These are phyloP conservation scores for Macropodus opercularis DNA, from an alignment of 2,797 vertebrate genomes.

Conservation along the genomic window DNA sequence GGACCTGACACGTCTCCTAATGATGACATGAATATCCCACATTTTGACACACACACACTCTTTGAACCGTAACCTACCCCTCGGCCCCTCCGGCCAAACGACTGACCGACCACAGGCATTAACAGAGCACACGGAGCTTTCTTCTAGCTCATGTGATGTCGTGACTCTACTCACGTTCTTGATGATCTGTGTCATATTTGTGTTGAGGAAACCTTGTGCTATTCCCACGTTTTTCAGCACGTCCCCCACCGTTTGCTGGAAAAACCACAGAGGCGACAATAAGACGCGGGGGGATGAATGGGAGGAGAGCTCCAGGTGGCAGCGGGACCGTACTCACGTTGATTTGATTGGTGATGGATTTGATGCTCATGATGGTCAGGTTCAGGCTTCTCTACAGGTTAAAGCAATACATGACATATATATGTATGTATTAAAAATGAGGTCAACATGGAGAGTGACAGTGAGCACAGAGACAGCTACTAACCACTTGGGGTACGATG, in stretches of 20 bases:
- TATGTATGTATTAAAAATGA: slow-evolving; percentile 6
- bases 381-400: slow-evolving; percentile 68
- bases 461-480: slow-evolving; percentile 8
- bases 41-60: too few relatives aligned
- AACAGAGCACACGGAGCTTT: slow-evolving; percentile 54
- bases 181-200: slow-evolving; percentile 72
- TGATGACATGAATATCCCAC: too few relatives aligned
- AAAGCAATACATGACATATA: slow-evolving; percentile 14
- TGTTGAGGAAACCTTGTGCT: slow-evolving; percentile 80
- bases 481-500: slow-evolving; percentile 75
- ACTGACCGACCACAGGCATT: slow-evolving; percentile 58
- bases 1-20: too few relatives aligned
- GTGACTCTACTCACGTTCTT: slow-evolving; percentile 81
- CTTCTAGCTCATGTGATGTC: slow-evolving; percentile 67
- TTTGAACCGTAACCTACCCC: neutral
- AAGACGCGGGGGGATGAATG: neutral
- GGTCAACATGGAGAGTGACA: neutral
- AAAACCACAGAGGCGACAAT: slow-evolving; percentile 21
- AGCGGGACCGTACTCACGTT: slow-evolving; percentile 73
- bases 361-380: slow-evolving; percentile 58
- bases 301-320: neutral
- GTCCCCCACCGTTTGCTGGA: slow-evolving; percentile 65
- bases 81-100: slow-evolving; percentile 28
- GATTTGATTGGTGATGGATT: slow-evolving; percentile 38
- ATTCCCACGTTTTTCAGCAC: slow-evolving; percentile 53